A percentile compares a stretch with the other conserved stretches of the same genome.
Evolutionary conservation across 2,797 vertebrate genomes (phyloP).

Genomic region (Megalops cyprinoides): DNA sequence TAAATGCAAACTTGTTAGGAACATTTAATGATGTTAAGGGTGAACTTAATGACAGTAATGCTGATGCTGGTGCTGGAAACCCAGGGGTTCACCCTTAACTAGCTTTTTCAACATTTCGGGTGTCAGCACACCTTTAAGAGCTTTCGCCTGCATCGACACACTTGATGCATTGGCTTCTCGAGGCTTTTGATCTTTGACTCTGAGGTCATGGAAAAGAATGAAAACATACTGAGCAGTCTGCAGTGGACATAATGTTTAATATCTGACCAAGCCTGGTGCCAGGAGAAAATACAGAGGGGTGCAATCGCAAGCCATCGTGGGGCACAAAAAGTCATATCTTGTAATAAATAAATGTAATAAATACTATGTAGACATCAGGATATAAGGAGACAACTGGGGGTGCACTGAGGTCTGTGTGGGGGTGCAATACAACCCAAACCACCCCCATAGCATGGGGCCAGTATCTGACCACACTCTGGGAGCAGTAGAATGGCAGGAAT

Average conservation of each 20-base stretch:
- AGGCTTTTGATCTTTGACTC: background rate
- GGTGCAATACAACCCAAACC: no score
- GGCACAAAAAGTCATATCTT: no score
- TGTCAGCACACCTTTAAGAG: background rate
- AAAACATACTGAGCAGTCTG: background rate
- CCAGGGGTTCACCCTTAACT: background rate
- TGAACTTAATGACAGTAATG: background rate
- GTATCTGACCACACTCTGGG: background rate
- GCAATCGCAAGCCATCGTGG: no score
- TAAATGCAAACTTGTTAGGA: background rate
- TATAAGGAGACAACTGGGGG: no score
- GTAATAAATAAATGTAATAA: no score
- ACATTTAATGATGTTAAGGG: background rate
- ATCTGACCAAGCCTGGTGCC: no score
- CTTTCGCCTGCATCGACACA: background rate
- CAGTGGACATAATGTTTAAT: background rate
- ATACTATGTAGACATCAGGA: no score
- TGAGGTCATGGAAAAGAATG: background rate
- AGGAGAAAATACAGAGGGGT: no score
- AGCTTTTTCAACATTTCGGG: conserved; percentile 14
- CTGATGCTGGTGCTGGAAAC: background rate
- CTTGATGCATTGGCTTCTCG: background rate
- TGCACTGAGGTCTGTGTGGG: no score
- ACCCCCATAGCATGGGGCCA: no score
- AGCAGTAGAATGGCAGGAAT: background rate